phyloP scores from a whole-genome alignment of 2,888 invertebrate species.

The Adelphocoris suturalis region DNA sequence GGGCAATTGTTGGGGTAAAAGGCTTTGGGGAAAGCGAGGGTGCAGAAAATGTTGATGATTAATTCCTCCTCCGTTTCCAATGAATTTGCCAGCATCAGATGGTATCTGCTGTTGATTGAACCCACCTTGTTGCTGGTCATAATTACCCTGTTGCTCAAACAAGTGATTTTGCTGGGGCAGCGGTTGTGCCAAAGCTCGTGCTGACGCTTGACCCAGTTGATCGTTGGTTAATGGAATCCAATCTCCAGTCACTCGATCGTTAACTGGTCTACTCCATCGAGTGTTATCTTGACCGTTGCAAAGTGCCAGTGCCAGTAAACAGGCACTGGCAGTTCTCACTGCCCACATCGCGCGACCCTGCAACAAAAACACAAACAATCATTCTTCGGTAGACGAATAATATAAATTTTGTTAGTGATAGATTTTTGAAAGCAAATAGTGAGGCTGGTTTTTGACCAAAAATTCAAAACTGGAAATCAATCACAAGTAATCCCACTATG shows the following conservation, averaged over 20 bases:
- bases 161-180: slow-evolving; percentile 66
- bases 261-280: slow-evolving; percentile 76
- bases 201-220: slow-evolving; percentile 73
- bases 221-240: slow-evolving; percentile 81
- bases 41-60: slow-evolving; percentile 67
- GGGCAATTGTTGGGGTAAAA: slow-evolving; percentile 65
- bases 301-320: slow-evolving; percentile 70
- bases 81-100: slow-evolving; percentile 34
- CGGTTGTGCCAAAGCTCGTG: slow-evolving; percentile 72
- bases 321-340: slow-evolving; percentile 71
- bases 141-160: slow-evolving; percentile 62
- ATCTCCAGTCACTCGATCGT: slow-evolving; percentile 78
- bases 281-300: slow-evolving; percentile 71
- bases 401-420: background rate
- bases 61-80: slow-evolving; percentile 39
- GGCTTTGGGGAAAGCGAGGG: slow-evolving; percentile 67
- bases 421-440: no score
- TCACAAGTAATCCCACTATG: no score
- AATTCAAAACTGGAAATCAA: no score
- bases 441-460: no score
- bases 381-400: background rate
- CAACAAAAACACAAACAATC: background rate
- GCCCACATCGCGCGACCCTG: slow-evolving; percentile 72
- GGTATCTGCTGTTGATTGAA: slow-evolving; percentile 52
- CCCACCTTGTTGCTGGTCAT: slow-evolving; percentile 37